Evolutionary conservation across 92 coral and sea anemone species (phyloP).

Genomic region (Epizoanthus scotinus): DNA sequence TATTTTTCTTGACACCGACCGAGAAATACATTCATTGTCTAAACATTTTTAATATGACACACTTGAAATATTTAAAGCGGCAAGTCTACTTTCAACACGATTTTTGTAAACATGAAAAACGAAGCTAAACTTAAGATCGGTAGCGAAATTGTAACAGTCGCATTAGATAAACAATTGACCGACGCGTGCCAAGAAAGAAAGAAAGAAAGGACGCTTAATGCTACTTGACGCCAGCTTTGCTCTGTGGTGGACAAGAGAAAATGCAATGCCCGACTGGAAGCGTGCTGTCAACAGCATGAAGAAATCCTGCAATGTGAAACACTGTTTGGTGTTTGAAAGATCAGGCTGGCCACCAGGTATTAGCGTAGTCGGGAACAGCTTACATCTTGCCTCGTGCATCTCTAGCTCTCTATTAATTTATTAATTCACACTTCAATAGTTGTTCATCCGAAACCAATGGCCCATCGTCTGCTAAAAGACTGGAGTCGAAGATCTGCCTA

Average conservation of each 20-base stretch:
- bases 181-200: conserved; percentile 69
- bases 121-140: neutral
- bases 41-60: conserved; percentile 17
- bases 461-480: conserved; percentile 8
- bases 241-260: neutral
- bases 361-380: neutral
- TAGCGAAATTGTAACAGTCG: conserved; percentile 54
- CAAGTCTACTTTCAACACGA: neutral
- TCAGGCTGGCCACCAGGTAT: conserved; percentile 13
- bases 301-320: neutral
- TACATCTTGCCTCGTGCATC: neutral
- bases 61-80: conserved; percentile 28
- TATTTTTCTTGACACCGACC: conserved; percentile 31
- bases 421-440: conserved; percentile 15
- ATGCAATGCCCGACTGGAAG: neutral
- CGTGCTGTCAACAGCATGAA: conserved; percentile 1
- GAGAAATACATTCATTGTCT: conserved; percentile 39
- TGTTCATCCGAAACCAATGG: conserved; percentile 29
- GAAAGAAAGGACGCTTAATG: conserved; percentile 28
- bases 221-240: conserved; percentile 2
- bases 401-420: neutral
- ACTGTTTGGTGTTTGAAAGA: conserved; percentile 20
- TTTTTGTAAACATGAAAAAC: conserved; percentile 1
- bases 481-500: neutral
- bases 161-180: conserved; percentile 37